A percentile compares a stretch with the other conserved stretches of the same genome.
These are phyloP conservation scores for Volucella inanis DNA, from an alignment of 2,888 invertebrate species.

Conservation along the genomic window DNA sequence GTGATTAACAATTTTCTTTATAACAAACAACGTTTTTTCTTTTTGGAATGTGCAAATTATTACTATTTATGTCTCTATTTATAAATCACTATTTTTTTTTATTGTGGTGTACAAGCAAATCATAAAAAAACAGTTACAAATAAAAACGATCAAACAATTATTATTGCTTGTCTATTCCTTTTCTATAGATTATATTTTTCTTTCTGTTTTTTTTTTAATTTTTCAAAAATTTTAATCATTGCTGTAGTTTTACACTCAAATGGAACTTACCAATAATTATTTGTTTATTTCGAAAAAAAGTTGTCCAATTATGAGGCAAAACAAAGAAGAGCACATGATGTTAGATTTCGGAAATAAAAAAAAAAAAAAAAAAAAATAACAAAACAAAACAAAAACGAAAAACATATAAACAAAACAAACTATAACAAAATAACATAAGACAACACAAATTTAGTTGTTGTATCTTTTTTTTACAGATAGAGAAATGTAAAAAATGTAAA, in stretches of 20 bases:
- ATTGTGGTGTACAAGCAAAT: slow-evolving; percentile 66
- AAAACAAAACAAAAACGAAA: slow-evolving; percentile 54
- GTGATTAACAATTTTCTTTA: background rate
- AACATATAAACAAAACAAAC: slow-evolving; percentile 56
- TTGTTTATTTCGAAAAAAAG: slow-evolving; percentile 75
- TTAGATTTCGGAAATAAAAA: slow-evolving; percentile 77
- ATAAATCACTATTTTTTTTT: slow-evolving; percentile 38
- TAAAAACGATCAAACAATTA: slow-evolving; percentile 63
- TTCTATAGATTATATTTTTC: slow-evolving; percentile 62
- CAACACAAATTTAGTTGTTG: background rate
- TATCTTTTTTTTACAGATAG: no score
- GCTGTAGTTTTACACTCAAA: slow-evolving; percentile 64
- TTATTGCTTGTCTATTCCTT: slow-evolving; percentile 67
- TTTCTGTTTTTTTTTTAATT: slow-evolving; percentile 61
- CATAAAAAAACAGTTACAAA: slow-evolving; percentile 66
- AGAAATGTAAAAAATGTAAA: background rate
- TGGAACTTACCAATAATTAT: slow-evolving; percentile 75
- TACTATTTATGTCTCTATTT: slow-evolving; percentile 20
- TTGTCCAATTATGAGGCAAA: slow-evolving; percentile 79
- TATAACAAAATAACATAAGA: slow-evolving; percentile 41
- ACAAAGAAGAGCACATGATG: slow-evolving; percentile 78
- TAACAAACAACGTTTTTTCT: slow-evolving; percentile 5
- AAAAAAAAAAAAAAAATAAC: no score
- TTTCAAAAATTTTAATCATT: slow-evolving; percentile 70
- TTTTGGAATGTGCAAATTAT: slow-evolving; percentile 33